These are phyloP conservation scores for Probaryconus sp. DNA, from an alignment of 1,140 invertebrate species.

Conservation along the genomic window DNA sequence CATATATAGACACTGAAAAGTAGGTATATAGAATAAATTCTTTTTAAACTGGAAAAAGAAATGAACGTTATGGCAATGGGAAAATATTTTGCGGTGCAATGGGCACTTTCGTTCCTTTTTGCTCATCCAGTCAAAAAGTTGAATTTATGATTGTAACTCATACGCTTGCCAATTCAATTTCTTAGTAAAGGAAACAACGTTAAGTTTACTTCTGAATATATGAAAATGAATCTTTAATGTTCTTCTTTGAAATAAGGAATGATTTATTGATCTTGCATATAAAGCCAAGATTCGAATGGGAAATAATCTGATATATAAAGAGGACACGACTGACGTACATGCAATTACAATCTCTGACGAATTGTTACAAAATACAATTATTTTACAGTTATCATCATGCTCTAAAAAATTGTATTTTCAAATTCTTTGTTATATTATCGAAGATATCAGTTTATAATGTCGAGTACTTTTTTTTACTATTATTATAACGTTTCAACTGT, in stretches of 20 bases:
- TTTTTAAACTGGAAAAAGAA: constrained; percentile 2
- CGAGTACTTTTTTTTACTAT: neutral
- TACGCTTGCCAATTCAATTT: neutral
- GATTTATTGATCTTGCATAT: constrained; percentile 16
- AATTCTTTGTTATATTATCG: too few species aligned
- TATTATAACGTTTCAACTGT: neutral
- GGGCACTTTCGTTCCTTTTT: too few species aligned
- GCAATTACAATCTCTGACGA: constrained; percentile 9
- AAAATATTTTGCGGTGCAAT: too few species aligned
- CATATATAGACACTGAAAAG: constrained; percentile 18
- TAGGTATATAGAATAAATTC: constrained; percentile 34
- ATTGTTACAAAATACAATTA: constrained; percentile 10
- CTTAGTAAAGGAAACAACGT: constrained; percentile 12
- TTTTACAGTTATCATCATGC: too few species aligned
- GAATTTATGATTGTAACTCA: constrained; percentile 20
- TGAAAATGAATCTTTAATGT: constrained; percentile 22
- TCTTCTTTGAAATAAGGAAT: constrained; percentile 15
- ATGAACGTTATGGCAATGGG: constrained; percentile 4
- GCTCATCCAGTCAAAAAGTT: too few species aligned
- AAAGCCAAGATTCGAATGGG: constrained; percentile 28
- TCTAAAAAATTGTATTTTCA: too few species aligned
- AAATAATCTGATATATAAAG: constrained; percentile 36
- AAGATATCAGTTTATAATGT: constrained; percentile 24
- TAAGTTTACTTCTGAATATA: constrained; percentile 8
- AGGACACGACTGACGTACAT: constrained; percentile 7